Base-by-base conservation (phyloP, 1,140 invertebrate genomes). In the Idris sp. region DNA sequence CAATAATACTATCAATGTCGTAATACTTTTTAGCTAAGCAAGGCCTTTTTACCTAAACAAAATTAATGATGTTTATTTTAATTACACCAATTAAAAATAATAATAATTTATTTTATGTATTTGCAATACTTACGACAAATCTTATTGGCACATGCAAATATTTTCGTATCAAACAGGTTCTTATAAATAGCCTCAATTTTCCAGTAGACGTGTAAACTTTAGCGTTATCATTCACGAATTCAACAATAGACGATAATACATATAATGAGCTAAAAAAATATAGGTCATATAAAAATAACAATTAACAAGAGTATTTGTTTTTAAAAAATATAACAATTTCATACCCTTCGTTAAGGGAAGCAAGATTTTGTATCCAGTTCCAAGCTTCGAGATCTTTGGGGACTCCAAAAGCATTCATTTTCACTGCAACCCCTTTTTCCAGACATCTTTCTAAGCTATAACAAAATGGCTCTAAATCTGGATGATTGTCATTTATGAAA, bases 131-230 rank as follows among this genome's bases (percentile, higher is more conserved):
- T 83, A 90, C 89, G 61, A 91, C 69, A 72, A 85, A 82, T 82
- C 88, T 83, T 25, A 91, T 78, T 18, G 90, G 88, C 30, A 87
- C 79, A 77, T 90, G 87, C 41, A 92, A 79, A 83, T 89, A 89
- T 84, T 87, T 89, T 54, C 88, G 86, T 35, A 83, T 81, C 16
- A 91, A 80, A 83, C 89, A 90, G 28, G 80, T 83, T 59, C 90
- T 84, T 43, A 92, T 86, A 38, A 91, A 86, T 8, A 90, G 78
- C 46, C 91, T 82, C 9, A 91, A 84, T 77, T 84, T 87, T 0
- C 90, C 91, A 40, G 81, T 80, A 10, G 84, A 74, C 11, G 87
- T 89, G 49, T 74, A 75, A 2, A 90, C 80, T 78, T 88, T 87
- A 22, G 74, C 30, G 76, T 84, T 87, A 28, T 85, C 78, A 49